Percentiles rank a stretch among this genome's conserved stretches.
phyloP scores from a whole-genome alignment of 37 sponge, comb jelly and placozoan species.

The Cliona cf. orientalis region DNA sequence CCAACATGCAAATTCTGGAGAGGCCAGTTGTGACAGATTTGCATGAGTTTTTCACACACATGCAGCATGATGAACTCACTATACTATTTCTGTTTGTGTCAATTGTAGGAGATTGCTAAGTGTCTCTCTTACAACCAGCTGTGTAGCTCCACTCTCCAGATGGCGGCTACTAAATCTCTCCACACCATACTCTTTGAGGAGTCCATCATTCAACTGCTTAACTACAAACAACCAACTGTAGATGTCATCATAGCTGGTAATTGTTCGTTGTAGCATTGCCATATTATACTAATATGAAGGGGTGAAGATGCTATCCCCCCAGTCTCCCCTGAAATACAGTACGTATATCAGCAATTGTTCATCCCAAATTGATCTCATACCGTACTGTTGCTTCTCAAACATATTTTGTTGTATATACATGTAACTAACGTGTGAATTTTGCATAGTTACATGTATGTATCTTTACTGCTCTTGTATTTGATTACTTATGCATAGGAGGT shows the following conservation, averaged over 20 bases:
- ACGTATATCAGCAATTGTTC: no score
- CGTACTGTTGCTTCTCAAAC: background rate
- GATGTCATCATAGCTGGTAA: slow-evolving; percentile 4
- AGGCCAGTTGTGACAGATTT: no score
- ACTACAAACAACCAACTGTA: slow-evolving; percentile 21
- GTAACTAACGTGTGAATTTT: background rate
- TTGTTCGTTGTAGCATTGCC: no score
- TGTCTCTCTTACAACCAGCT: slow-evolving; percentile 31
- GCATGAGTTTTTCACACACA: no score
- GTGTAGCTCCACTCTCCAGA: slow-evolving; percentile 34
- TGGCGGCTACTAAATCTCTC: slow-evolving; percentile 49
- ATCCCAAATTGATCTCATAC: background rate
- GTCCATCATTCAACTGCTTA: slow-evolving; percentile 16
- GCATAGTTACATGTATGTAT: background rate
- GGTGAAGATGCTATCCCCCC: no score
- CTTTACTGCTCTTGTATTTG: background rate
- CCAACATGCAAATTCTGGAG: no score
- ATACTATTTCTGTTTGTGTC: no score
- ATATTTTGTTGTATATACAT: background rate
- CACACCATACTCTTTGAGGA: slow-evolving; percentile 42
- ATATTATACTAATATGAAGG: no score
- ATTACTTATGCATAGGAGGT: slow-evolving; percentile 2
- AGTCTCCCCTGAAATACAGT: no score
- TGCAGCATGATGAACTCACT: no score
- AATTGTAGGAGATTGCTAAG: slow-evolving; percentile 4